Base-by-base conservation (phyloP, 2,113 vertebrate genomes). In the Pseudorasbora parva region DNA sequence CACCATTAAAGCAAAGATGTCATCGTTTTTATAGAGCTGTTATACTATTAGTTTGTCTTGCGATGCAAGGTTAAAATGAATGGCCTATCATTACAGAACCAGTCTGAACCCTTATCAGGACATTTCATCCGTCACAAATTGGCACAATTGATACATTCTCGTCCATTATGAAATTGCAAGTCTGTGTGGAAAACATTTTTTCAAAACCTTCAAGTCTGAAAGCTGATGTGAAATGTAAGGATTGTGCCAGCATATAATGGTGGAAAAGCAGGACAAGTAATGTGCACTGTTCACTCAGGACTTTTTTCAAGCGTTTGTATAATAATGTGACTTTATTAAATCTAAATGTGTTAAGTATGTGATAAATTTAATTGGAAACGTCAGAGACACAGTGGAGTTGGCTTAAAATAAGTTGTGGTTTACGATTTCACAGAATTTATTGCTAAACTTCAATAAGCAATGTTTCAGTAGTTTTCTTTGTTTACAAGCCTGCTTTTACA, bases 51-150 rank as follows among this genome's bases (percentile, higher is more conserved):
- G 66, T 49, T 45, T 75, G 83, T 85, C 75, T 75, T 84, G 69
- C 23, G 60, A 92, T 93, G 88, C 80, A 80, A 88, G 86, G 91
- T 90, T 91, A 88, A 92, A 92, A 88, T 85, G 78, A 83, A 51
- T 85, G 86, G 81, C 86, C 86, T 87, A 83, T 85, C 77, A 88
- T 85, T 85, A 83, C 71, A 68, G 76, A 85, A 84, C 54, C 81
- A 85, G 77, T 77, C 84, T 83, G 76, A 59, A 77, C 81, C 77
- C 77, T 88, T 86, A 85, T 88, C 86, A 81, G 81, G 69, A 82
- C 75, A 68, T 57, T 77, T 87, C 82, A 80, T 64, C 81, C 74
- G 45, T 83, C 76, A 76, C 78, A 76, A 80, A 87, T 83, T 85
- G 75, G 82, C 74, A 83, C 72, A 87, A 82, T 79, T 87, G 47